These are phyloP conservation scores for Phanerotoma sp. DNA, from an alignment of 2,888 invertebrate genomes.

Conservation along the genomic window DNA sequence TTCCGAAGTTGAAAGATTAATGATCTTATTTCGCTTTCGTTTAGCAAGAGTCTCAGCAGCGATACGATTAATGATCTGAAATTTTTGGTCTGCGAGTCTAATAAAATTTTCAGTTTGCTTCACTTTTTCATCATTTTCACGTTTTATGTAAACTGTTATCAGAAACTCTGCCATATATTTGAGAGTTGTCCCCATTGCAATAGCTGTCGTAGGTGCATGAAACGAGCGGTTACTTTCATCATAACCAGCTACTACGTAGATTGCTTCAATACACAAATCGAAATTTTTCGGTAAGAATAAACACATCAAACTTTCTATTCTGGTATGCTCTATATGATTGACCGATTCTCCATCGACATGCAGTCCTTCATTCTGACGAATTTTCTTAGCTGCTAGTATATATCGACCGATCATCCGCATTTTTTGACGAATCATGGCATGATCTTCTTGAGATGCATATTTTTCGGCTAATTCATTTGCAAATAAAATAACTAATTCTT, in stretches of 20 bases:
- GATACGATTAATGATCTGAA: not conserved
- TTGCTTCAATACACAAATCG: not conserved
- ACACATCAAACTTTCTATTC: not conserved
- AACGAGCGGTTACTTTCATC: not conserved
- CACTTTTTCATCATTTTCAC: not conserved
- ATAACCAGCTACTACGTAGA: not conserved
- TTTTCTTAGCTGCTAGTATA: not conserved
- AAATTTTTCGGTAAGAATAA: not conserved
- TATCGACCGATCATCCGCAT: conserved; percentile 27
- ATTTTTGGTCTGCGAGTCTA: not conserved
- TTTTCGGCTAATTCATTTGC: conserved; percentile 28
- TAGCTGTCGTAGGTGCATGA: not conserved
- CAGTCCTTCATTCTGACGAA: not conserved
- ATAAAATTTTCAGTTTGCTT: not conserved
- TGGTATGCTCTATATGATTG: too few species aligned
- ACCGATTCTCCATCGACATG: too few species aligned
- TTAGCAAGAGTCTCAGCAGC: conserved; percentile 1
- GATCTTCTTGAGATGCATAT: conserved; percentile 16
- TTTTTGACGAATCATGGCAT: conserved; percentile 28
- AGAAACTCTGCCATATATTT: not conserved
- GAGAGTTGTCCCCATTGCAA: not conserved
- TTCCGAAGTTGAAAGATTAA: conserved; percentile 1
- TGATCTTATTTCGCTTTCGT: conserved; percentile 3
- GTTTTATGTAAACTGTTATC: not conserved
- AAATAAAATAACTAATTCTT: conserved; percentile 27